These are phyloP conservation scores for Trachemys scripta DNA, from an alignment of 2,113 vertebrate genomes.

Conservation along the genomic window DNA sequence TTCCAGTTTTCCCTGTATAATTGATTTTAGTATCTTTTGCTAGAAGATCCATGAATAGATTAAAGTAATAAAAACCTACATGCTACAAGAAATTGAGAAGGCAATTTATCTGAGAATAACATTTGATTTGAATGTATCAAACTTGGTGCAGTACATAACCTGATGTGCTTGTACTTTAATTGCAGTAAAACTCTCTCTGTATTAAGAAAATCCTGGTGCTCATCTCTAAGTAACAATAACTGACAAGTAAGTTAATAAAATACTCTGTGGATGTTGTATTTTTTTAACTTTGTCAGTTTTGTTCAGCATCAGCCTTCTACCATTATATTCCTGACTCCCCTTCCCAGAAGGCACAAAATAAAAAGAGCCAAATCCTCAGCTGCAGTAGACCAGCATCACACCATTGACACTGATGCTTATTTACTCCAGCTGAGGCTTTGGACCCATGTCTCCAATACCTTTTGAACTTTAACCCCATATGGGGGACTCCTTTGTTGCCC, in stretches of 20 bases:
- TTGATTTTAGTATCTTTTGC: background rate
- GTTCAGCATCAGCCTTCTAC: background rate
- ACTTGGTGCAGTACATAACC: background rate
- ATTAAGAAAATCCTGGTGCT: background rate
- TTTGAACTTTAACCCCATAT: background rate
- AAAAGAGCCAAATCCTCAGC: background rate
- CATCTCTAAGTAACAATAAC: background rate
- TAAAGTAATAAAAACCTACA: constrained; percentile 4
- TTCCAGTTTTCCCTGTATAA: constrained; percentile 3
- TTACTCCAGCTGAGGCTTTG: background rate
- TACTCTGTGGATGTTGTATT: background rate
- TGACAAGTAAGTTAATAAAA: background rate
- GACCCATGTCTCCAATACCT: background rate
- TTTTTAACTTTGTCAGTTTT: background rate
- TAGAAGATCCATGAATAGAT: background rate
- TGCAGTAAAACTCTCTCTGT: background rate
- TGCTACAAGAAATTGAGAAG: background rate
- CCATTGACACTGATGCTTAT: background rate
- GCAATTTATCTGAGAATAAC: background rate
- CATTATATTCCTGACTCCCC: background rate
- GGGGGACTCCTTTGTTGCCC: background rate
- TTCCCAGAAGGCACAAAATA: background rate
- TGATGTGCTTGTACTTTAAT: background rate
- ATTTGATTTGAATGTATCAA: background rate
- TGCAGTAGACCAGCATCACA: background rate